Base-by-base conservation (phyloP, 1,140 invertebrate species). In the Drosophila orena region DNA sequence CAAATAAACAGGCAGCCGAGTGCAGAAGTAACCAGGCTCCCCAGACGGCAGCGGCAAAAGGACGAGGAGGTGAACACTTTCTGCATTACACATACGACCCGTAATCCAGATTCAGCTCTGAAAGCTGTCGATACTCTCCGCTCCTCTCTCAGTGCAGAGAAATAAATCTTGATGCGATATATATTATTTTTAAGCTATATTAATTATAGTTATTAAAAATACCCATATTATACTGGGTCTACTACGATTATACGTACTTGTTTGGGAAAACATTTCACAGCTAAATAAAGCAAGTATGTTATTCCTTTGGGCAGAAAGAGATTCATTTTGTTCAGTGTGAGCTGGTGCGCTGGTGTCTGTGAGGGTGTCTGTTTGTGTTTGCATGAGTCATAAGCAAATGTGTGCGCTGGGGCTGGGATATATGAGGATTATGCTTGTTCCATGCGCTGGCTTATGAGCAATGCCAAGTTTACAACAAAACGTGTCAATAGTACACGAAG, bases 391-490 rank as follows among this genome's bases (percentile, higher is more conserved):
- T 86, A 86, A 86, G 83, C 83, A 86, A 86, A 86, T 84, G 79
- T 89, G 80, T 89, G 80, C 69, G 47, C 64, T 55, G 72, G 79
- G 69, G 47, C 64, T 55, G 72, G 79, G 69, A 89, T 89, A 60
- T 77, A 62, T 54, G 55, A 37, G 84, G 84, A 89, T 89, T 89
- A 89, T 80, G 77, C 77, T 68, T 89, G 84, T 75, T 77, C 72
- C 80, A 70, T 89, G 84, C 61, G 68, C 58, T 70, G 76, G 76
- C 84, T 88, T 88, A 80, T 88, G 83, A 83, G 61, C 72, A 74
- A 66, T 77, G 76, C 77, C 79, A 80, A 89, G 53, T 84, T 79
- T 79, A 86, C 83, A 83, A 59, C 83, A 70, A 89, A 88, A 88
- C 77, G 84, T 89, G 84, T 88, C 84, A 88, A 89, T 89, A 88